These are phyloP conservation scores for Onychomys torridus DNA, from an alignment of 2,797 vertebrate species.

Conservation along the genomic window DNA sequence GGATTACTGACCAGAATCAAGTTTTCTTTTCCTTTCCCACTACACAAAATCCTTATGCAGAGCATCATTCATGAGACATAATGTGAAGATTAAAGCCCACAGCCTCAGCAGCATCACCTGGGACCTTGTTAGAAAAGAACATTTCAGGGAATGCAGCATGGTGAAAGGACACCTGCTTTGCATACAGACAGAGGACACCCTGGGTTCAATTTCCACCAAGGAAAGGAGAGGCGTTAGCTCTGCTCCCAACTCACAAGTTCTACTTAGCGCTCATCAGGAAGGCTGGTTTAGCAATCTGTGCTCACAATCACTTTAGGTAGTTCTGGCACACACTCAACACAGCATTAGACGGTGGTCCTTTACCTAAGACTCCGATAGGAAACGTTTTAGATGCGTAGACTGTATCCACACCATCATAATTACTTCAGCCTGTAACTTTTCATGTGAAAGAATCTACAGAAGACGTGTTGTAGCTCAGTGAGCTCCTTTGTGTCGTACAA, in stretches of 20 bases:
- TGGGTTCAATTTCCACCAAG: not conserved
- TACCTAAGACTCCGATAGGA: not conserved
- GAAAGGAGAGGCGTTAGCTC: not conserved
- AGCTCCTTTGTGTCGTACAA: not conserved
- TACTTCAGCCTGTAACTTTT: not conserved
- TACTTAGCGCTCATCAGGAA: not conserved
- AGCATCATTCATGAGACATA: not conserved
- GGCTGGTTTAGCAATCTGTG: not conserved
- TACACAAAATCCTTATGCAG: not conserved
- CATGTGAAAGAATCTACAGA: not conserved
- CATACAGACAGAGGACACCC: not conserved
- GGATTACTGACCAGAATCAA: not conserved
- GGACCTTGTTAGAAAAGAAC: slow-evolving; percentile 7
- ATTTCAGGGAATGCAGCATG: not conserved
- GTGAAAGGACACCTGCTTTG: not conserved
- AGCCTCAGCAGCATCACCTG: not conserved
- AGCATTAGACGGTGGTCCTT: not conserved
- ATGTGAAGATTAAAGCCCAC: not conserved
- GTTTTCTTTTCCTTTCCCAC: not conserved
- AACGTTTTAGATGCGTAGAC: not conserved
- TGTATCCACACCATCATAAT: not conserved
- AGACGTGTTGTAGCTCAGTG: not conserved
- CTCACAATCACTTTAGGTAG: not conserved
- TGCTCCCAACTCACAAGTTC: not conserved
- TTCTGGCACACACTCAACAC: not conserved